These are phyloP conservation scores for Petrosia ficiformis DNA, from an alignment of 37 sponge, comb jelly and placozoan genomes.

Conservation along the genomic window DNA sequence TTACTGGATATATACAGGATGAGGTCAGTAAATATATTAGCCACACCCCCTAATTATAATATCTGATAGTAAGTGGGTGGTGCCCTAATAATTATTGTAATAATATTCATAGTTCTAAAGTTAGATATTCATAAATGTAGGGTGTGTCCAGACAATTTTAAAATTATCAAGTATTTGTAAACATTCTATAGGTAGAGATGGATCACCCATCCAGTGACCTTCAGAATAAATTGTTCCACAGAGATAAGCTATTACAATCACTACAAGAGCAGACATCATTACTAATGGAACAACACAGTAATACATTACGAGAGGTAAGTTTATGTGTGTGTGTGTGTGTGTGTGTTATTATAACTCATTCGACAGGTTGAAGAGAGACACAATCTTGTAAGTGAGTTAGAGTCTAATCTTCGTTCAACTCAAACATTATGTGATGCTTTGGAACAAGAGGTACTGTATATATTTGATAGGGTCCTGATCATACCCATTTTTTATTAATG, in stretches of 20 bases:
- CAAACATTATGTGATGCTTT: neutral
- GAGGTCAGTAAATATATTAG: too few species aligned
- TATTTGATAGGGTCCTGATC: too few species aligned
- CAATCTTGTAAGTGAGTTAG: neutral
- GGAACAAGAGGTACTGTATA: neutral
- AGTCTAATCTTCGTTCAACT: neutral
- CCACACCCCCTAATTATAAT: too few species aligned
- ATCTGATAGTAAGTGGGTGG: too few species aligned
- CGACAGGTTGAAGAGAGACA: slow-evolving; percentile 13
- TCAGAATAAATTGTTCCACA: neutral
- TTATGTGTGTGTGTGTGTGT: neutral
- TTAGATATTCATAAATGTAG: too few species aligned
- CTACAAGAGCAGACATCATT: slow-evolving; percentile 1
- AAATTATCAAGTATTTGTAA: too few species aligned
- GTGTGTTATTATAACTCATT: neutral
- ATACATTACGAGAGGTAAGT: slow-evolving; percentile 4
- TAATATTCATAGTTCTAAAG: too few species aligned
- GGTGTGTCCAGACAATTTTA: too few species aligned
- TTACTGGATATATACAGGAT: too few species aligned
- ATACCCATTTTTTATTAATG: neutral
- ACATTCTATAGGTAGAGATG: too few species aligned
- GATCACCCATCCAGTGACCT: too few species aligned
- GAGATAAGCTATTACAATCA: neutral
- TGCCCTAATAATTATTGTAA: too few species aligned
- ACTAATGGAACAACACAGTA: neutral